Evolutionary conservation across 2,797 vertebrate genomes (phyloP).

Genomic region (Muscicapa comitata): DNA sequence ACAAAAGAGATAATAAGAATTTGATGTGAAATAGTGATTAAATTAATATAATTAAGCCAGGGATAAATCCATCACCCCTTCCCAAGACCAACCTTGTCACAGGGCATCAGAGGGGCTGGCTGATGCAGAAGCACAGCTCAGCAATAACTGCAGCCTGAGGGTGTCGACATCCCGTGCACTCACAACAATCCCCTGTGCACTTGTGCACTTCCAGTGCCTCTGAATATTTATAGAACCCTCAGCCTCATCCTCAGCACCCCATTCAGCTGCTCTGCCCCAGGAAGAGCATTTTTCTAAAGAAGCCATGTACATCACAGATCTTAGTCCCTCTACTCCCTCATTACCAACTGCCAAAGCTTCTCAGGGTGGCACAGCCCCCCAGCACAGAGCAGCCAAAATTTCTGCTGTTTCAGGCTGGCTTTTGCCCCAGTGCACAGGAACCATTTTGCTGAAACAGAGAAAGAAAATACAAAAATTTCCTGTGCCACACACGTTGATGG

Average conservation of each 20-base stretch:
- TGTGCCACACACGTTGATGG: fast-evolving
- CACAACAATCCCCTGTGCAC: neutral
- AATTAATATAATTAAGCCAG: neutral
- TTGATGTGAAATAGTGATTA: neutral
- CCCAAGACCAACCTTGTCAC: constrained; percentile 58
- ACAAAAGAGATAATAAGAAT: neutral
- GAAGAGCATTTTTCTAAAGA: neutral
- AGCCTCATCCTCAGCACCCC: neutral
- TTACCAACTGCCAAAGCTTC: neutral
- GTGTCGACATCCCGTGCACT: neutral
- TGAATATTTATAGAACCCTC: constrained; percentile 48
- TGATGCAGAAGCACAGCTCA: constrained; percentile 22
- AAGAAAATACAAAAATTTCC: neutral
- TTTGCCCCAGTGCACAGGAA: neutral
- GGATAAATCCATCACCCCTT: constrained; percentile 14
- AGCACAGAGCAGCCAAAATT: neutral
- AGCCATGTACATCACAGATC: neutral
- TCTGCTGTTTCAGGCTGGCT: neutral
- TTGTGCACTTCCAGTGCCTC: neutral
- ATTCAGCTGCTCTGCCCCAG: neutral
- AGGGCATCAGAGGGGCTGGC: constrained; percentile 5
- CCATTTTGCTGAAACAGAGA: neutral
- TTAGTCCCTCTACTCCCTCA: neutral
- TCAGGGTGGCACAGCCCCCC: neutral
- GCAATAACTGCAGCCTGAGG: constrained; percentile 28